Evolutionary conservation across 2,888 invertebrate genomes (phyloP), one percentile per base, ranked within the genome.

Genomic region (Ichneumoninae sp.): DNA sequence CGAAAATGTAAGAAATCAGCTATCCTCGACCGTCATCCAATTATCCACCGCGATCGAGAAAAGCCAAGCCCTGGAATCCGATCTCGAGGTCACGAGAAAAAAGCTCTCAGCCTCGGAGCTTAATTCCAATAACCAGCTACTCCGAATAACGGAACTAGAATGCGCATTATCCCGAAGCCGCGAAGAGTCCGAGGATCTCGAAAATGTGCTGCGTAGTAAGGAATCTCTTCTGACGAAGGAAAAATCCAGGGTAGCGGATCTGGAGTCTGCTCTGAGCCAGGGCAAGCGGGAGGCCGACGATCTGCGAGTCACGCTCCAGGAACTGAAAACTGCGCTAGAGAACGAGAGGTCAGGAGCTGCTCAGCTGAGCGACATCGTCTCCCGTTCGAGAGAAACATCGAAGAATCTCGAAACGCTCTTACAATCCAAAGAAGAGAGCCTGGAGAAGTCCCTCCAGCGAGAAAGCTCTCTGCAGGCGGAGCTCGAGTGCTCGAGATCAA

Each of bases 61-160:
- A 16, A 47, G 44, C 16, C 44, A 47, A 47, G 44, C 4, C 13
- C 44, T 47, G 16, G 44, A 47, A 16, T 47, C 44, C 52, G 52
- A 54, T n/a, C 52, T 54, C 19, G 52, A 54, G 19, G 22, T 2
- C 19, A 8, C 19, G 22, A 54, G 19, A 6, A n/a, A 54, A 8
- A 54, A 54, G 19, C 52, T 54, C 52, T 6, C n/a, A 54, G 52
- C 1, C 19, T 19, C 52, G 1, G 52, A 54, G 7, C 7, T 54
- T 8, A 16, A 22, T 6, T 22, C 3, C 52, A 22, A 84, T 1
- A 62, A 60, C 19, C 87, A 89, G 80, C 82, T 69, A 74, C 1
- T 26, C 3, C 86, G 69, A 70, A 52, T 10, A 8, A 8, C n/a
- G 6, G 60, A 77, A 66, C 83, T 90, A 62, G 76, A 80, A n/a